A percentile compares a stretch with the other conserved stretches of the same genome.
Evolutionary conservation across 1,140 invertebrate genomes (phyloP).

Genomic region (Bombus superbus): DNA sequence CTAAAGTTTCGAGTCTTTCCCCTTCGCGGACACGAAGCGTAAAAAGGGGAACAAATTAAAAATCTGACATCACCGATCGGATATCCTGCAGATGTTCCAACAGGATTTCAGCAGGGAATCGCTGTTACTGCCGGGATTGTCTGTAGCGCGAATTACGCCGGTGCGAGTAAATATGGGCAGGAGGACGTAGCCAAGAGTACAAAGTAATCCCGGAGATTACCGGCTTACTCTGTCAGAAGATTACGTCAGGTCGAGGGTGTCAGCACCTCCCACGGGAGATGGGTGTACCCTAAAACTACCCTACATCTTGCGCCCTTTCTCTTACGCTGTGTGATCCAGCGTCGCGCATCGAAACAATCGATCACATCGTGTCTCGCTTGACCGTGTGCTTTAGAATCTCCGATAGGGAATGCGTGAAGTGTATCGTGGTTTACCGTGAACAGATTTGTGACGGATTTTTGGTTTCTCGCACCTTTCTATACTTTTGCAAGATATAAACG

Average conservation of each 20-base stretch:
- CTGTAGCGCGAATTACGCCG: conserved; percentile 68
- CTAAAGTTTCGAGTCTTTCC: too few species aligned
- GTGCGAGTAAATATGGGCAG: conserved; percentile 75
- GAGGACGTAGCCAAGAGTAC: conserved; percentile 72
- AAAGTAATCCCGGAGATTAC: conserved; percentile 82
- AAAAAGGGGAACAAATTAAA: conserved; percentile 44
- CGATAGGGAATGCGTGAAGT: not conserved
- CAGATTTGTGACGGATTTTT: not conserved
- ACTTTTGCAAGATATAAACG: not conserved
- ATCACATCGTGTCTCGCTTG: conserved; percentile 24
- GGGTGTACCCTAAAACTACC: conserved; percentile 43
- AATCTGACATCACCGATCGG: conserved; percentile 52
- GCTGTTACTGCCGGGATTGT: conserved; percentile 68
- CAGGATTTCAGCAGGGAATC: conserved; percentile 64
- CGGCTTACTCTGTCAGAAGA: conserved; percentile 82
- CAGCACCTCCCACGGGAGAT: conserved; percentile 74
- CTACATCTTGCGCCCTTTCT: conserved; percentile 30
- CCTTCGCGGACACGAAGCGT: not conserved
- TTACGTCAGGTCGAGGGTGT: conserved; percentile 83
- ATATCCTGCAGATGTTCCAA: conserved; percentile 67
- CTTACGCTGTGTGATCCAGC: conserved; percentile 30
- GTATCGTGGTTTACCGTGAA: not conserved
- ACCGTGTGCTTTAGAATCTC: not conserved
- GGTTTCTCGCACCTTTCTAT: not conserved
- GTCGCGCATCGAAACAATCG: conserved; percentile 40